Evolutionary conservation across 2,797 vertebrate species (phyloP).

Genomic region (Peromyscus nudipes): DNA sequence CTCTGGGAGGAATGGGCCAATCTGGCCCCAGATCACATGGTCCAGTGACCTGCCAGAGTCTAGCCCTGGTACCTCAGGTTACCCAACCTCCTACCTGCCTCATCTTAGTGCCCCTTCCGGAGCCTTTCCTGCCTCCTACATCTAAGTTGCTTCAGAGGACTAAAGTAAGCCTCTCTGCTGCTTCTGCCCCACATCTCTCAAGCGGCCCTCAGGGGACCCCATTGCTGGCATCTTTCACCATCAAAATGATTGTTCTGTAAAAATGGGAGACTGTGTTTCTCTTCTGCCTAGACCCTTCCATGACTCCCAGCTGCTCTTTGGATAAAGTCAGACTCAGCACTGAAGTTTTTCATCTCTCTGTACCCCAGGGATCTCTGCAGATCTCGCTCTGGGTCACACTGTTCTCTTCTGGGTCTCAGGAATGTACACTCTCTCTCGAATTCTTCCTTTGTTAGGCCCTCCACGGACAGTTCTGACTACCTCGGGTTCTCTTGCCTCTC

Average conservation of each 20-base stretch:
- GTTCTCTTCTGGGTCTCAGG: background rate
- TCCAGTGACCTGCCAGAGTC: background rate
- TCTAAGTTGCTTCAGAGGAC: background rate
- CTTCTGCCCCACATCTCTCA: background rate
- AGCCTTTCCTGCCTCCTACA: rapidly evolving
- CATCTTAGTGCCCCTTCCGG: rapidly evolving
- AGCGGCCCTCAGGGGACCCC: background rate
- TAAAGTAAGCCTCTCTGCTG: rapidly evolving
- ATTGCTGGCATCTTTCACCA: background rate
- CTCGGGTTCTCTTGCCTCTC: background rate
- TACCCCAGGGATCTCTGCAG: rapidly evolving
- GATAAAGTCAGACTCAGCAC: background rate
- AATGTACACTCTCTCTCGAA: rapidly evolving
- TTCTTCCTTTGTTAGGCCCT: background rate
- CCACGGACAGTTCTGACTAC: background rate
- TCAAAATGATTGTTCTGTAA: background rate
- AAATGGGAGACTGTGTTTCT: rapidly evolving
- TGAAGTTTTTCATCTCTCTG: rapidly evolving
- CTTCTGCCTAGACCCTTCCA: background rate
- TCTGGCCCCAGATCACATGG: rapidly evolving
- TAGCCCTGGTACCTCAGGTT: rapidly evolving
- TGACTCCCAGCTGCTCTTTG: background rate
- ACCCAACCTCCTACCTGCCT: no score
- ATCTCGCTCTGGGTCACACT: rapidly evolving
- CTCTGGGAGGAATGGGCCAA: constrained; percentile 16